Conservation (phyloP, 1,140 invertebrate species). For the Halyomorpha halys region DNA sequence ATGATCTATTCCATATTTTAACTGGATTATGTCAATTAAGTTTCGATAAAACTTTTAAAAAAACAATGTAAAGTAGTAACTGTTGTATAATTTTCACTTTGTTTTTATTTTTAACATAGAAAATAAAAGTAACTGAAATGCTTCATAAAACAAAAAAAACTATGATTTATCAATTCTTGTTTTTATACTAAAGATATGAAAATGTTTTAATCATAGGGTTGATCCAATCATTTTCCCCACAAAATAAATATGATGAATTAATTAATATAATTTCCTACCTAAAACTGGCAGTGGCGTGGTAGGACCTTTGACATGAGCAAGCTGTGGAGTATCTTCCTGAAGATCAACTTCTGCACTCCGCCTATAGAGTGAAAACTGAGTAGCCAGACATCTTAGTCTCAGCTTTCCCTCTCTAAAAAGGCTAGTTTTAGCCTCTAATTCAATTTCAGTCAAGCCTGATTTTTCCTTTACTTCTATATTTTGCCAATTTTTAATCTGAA, state of each 20-base stretch:
- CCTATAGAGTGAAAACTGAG: slow-evolving; percentile 38
- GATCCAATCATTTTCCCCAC: neutral
- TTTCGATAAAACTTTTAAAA: too few species aligned
- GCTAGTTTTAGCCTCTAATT: slow-evolving; percentile 35
- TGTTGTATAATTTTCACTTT: too few species aligned
- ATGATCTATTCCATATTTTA: too few species aligned
- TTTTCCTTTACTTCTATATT: slow-evolving; percentile 6
- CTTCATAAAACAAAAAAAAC: too few species aligned
- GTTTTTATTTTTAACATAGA: too few species aligned
- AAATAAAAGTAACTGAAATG: too few species aligned
- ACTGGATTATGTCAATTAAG: too few species aligned
- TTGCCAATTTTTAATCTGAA: slow-evolving; percentile 12
- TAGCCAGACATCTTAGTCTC: slow-evolving; percentile 38
- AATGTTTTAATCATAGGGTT: neutral
- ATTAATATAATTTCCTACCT: neutral
- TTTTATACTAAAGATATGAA: neutral
- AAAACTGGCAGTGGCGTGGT: slow-evolving; percentile 32
- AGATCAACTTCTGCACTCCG: slow-evolving; percentile 35
- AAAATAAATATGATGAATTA: neutral
- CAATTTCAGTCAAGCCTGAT: slow-evolving; percentile 32
- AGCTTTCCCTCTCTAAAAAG: slow-evolving; percentile 39
- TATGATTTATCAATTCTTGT: neutral
- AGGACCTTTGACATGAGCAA: slow-evolving; percentile 39
- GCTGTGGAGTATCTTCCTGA: slow-evolving; percentile 38
- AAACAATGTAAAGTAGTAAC: too few species aligned